phyloP scores from a whole-genome alignment of 2,797 vertebrate genomes.

The Platyrinchus mystaceus region DNA sequence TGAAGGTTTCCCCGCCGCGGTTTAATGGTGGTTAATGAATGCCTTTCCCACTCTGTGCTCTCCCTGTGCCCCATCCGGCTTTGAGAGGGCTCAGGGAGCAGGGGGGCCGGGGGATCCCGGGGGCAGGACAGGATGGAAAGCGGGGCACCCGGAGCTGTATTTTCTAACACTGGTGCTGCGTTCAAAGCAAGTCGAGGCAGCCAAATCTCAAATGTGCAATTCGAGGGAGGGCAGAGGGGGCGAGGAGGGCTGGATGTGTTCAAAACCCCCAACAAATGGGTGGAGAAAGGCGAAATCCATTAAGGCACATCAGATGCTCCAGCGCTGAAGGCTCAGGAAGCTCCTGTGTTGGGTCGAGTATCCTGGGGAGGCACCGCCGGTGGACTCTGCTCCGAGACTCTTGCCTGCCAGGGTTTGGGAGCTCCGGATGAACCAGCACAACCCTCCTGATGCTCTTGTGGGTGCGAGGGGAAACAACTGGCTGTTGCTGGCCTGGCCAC shows the following conservation, averaged over 20 bases:
- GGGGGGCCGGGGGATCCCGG: background rate
- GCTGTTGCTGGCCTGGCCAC: background rate
- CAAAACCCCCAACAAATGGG: background rate
- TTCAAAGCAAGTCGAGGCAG: background rate
- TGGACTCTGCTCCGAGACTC: background rate
- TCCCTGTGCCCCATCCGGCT: fast-evolving
- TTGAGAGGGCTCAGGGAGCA: fast-evolving
- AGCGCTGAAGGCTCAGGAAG: fast-evolving
- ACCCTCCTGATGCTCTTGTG: background rate
- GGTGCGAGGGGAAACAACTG: background rate
- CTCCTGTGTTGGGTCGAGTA: fast-evolving
- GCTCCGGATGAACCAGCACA: background rate
- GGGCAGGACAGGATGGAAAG: background rate
- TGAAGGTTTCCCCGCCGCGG: background rate
- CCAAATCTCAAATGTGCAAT: background rate
- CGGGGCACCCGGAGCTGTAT: background rate
- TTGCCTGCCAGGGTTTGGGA: background rate
- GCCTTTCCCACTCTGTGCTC: fast-evolving
- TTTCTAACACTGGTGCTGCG: fast-evolving
- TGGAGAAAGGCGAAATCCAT: background rate
- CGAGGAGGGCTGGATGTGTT: fast-evolving
- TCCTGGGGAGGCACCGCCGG: background rate
- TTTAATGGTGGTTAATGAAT: background rate
- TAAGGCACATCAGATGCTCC: background rate
- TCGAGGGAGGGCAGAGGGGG: background rate